phyloP scores from a whole-genome alignment of 2,113 vertebrate genomes.

The Microtus pennsylvanicus region DNA sequence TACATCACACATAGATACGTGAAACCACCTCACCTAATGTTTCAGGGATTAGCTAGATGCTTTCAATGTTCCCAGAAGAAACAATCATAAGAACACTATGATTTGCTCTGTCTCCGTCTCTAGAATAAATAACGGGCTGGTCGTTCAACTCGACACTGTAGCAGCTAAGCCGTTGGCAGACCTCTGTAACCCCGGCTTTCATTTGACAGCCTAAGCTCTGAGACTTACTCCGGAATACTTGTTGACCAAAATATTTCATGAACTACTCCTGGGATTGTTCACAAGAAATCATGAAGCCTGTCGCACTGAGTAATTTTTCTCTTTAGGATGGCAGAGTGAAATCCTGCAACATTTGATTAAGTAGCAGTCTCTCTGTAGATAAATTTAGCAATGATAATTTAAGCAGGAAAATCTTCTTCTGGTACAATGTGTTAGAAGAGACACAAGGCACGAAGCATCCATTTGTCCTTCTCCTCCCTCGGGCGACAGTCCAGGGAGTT shows the following conservation, averaged over 20 bases:
- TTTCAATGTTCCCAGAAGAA: not conserved
- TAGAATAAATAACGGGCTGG: conserved; percentile 24
- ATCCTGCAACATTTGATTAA: conserved; percentile 51
- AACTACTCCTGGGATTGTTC: conserved; percentile 55
- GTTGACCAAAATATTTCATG: conserved; percentile 67
- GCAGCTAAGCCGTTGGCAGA: conserved; percentile 22
- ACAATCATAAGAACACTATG: not conserved
- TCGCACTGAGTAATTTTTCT: conserved; percentile 48
- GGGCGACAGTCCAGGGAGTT: conserved; percentile 40
- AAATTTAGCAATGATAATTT: conserved; percentile 70
- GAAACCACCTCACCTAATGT: not conserved
- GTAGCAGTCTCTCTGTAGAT: conserved; percentile 48
- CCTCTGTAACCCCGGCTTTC: conserved; percentile 21
- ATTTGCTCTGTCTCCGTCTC: conserved; percentile 17
- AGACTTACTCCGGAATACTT: conserved; percentile 22
- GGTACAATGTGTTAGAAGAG: conserved; percentile 43
- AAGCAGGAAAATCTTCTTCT: conserved; percentile 64
- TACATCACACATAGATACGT: not conserved
- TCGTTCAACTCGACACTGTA: not conserved
- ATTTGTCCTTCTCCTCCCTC: conserved; percentile 60
- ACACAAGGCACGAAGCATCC: conserved; percentile 31
- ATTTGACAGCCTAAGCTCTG: conserved; percentile 64
- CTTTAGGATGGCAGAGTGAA: conserved; percentile 46
- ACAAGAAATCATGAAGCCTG: conserved; percentile 62
- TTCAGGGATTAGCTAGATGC: not conserved